These are phyloP conservation scores for Itoplectis maculator DNA, from an alignment of 2,888 invertebrate genomes.

Conservation along the genomic window DNA sequence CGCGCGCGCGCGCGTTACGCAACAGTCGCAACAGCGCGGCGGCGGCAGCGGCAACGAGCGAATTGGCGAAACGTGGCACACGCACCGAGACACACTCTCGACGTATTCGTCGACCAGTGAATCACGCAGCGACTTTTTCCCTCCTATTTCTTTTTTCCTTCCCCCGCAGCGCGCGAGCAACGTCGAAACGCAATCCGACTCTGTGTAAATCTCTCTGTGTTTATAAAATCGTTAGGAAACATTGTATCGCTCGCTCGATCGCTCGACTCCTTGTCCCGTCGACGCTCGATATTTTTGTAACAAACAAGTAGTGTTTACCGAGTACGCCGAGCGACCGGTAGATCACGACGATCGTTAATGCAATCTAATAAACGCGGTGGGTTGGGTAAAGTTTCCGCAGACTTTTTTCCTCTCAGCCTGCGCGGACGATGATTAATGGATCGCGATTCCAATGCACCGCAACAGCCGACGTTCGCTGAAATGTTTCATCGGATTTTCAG, in stretches of 20 bases:
- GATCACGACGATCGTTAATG: no score
- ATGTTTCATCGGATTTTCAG: no score
- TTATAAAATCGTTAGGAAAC: constrained; percentile 36
- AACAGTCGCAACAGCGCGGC: constrained; percentile 44
- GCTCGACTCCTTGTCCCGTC: constrained; percentile 1
- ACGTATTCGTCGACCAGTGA: constrained; percentile 41
- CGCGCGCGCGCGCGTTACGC: constrained; percentile 43
- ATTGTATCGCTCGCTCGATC: constrained; percentile 42
- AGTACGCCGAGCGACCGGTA: no score
- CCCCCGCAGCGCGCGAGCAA: background rate
- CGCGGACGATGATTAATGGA: no score
- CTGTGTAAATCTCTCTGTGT: no score
- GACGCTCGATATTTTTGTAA: background rate
- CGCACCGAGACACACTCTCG: constrained; percentile 1
- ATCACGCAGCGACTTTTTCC: constrained; percentile 33
- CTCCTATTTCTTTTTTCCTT: constrained; percentile 42
- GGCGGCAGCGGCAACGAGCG: background rate
- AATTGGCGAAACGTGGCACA: background rate
- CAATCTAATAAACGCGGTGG: no score
- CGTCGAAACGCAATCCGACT: constrained; percentile 29
- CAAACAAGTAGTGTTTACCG: no score
- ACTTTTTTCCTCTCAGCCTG: no score
- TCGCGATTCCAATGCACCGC: no score
- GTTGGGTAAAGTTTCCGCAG: no score
- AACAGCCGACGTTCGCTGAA: no score